Evolutionary conservation across 35 echinoderm and acorn worm species (phyloP), one percentile per base, ranked within the genome.

Genomic region (Ophiothrix spiculata): DNA sequence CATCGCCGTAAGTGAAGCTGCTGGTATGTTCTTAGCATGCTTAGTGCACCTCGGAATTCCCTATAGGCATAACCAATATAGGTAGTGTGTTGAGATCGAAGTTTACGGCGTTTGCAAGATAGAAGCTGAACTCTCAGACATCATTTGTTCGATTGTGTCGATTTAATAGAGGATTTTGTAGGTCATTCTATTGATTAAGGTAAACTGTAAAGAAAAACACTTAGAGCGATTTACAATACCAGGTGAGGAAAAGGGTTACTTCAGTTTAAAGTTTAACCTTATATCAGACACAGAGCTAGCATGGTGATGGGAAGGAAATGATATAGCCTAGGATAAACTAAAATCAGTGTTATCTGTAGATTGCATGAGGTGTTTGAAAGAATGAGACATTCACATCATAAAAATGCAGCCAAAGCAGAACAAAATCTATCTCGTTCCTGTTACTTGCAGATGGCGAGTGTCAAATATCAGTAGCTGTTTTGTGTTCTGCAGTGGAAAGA

Each of bases 81-180:
- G 17, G 8, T 69, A 69, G 4, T 12, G 60, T 69, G 23, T 21
- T 21, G 8, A 69, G 60, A 69, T 69, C 60, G 60, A 69, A 69
- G 29, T n/a, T 69, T n/a, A n/a, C 25, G 60, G 60, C 60, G 60
- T 28, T 12, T 69, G 60, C 60, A 15, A 15, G 60, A 69, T 69
- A 69, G 60, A 6, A 69, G 60, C 4, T 69, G 60, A 69, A 69
- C 25, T 69, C 10, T 69, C 17, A 69, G 25, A 69, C 60, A 25
- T 69, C 60, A 69, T 69, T 69, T 69, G 60, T 69, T 69, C 60
- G 60, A 69, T 69, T 69, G 16, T 69, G 60, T 69, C 60, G 60
- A 69, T 69, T 69, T 69, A 25, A 28, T 69, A 28, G 60, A 69
- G 60, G 60, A 69, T 69, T 69, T 69, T 69, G 60, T 69, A 69